phyloP scores from a whole-genome alignment of 2,888 invertebrate genomes.

The Melanotus villosus region DNA sequence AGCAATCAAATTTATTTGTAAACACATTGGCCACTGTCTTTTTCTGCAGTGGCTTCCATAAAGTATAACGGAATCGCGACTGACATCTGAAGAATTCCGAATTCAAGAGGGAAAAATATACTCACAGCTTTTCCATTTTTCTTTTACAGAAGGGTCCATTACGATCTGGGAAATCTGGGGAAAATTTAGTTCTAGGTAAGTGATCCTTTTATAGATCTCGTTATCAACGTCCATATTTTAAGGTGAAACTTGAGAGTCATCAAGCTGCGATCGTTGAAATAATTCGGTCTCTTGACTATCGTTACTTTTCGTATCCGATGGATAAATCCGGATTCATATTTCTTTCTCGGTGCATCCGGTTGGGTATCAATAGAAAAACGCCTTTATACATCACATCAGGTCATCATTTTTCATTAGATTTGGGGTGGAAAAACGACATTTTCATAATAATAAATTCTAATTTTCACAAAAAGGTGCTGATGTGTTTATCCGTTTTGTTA shows the following conservation, averaged over 20 bases:
- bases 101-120: too few relatives aligned
- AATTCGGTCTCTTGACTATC: slow-evolving; percentile 45
- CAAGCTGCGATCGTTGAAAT: slow-evolving; percentile 38
- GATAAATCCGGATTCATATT: slow-evolving; percentile 34
- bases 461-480: slow-evolving; percentile 1
- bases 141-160: not conserved
- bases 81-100: not conserved
- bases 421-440: slow-evolving; percentile 8
- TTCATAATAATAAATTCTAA: slow-evolving; percentile 30
- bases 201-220: slow-evolving; percentile 30
- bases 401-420: slow-evolving; percentile 22
- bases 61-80: not conserved
- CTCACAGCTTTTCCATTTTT: too few relatives aligned
- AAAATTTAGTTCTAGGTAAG: not conserved
- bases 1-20: slow-evolving; percentile 24
- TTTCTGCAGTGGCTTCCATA: slow-evolving; percentile 6
- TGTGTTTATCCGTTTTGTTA: not conserved
- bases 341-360: slow-evolving; percentile 10
- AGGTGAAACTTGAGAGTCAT: slow-evolving; percentile 42
- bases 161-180: not conserved
- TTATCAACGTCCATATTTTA: slow-evolving; percentile 44
- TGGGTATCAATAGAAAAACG: slow-evolving; percentile 22
- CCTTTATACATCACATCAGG: slow-evolving; percentile 5
- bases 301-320: slow-evolving; percentile 34
- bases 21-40: slow-evolving; percentile 21